Evolutionary conservation across 2,797 vertebrate species (phyloP), one percentile per base, ranked within the genome.

Genomic region (Siniperca obscura): DNA sequence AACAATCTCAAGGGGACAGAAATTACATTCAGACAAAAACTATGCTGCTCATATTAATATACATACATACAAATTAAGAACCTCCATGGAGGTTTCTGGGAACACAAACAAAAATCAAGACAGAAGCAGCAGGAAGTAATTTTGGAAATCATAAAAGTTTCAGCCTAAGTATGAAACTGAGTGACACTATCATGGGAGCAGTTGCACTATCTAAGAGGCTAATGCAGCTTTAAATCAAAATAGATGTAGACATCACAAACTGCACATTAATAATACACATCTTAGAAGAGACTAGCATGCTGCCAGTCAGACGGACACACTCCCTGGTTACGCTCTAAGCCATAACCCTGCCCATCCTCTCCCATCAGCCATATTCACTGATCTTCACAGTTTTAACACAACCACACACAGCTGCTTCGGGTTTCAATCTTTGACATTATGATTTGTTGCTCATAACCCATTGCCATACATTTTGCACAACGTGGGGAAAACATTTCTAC

Each of bases 231-330:
- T 59, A 50, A 61, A 76, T 66, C 38, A 46, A n/a, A 46, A 57
- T 22, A 60, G 11, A 74, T 50, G 44, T 1, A 73, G 50, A 76
- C 38, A 16, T 79, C 52, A 46, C 34, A 73, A 57, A 56, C 44
- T 53, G 70, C 44, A 53, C 60, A 70, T 82, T 36, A 82, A 74
- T 82, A 62, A 78, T 53, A 66, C 9, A 74, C 19, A 65, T 70
- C 34, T 42, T 1, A 9, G 25, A 42, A 12, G 25, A 72, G 25
- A 25, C 27, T 1, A 19, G 38, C 6, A 16, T 0, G 4, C 21
- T 61, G 30, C 65, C 69, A 70, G 36, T n/a, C 73, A 84, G 34
- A 48, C 57, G 75, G 9, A 71, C 48, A 61, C 50, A 3, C 36
- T 71, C 40, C n/a, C 27, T 30, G 27, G 27, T 30, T 30, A 30